phyloP scores from a whole-genome alignment of 1,140 invertebrate species.

The Sycobia sp. region DNA sequence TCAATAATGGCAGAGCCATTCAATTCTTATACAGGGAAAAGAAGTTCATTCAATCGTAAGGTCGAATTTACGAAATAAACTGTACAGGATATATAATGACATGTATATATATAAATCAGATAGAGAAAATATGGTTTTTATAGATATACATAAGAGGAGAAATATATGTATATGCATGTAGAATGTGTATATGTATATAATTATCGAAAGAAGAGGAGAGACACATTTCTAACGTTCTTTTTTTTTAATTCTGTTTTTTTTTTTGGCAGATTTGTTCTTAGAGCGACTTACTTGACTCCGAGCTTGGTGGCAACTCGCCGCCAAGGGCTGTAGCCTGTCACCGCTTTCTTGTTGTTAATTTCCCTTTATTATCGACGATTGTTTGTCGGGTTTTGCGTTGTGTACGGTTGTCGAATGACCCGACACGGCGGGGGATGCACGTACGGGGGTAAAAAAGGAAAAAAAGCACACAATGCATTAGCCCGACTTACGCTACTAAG shows the following conservation, averaged over 20 bases:
- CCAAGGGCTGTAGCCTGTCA: slow-evolving; percentile 82
- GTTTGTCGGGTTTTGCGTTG: slow-evolving; percentile 19
- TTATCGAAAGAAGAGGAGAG: slow-evolving; percentile 21
- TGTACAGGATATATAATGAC: slow-evolving; percentile 42
- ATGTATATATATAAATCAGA: slow-evolving; percentile 14
- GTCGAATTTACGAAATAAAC: too few relatives aligned
- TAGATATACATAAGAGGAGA: slow-evolving; percentile 37
- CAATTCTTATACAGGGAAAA: background rate
- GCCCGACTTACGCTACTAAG: slow-evolving; percentile 54
- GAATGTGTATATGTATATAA: slow-evolving; percentile 31
- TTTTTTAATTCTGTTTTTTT: slow-evolving; percentile 27
- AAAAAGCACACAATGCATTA: slow-evolving; percentile 63
- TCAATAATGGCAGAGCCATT: background rate
- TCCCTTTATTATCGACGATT: slow-evolving; percentile 51
- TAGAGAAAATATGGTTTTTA: slow-evolving; percentile 12
- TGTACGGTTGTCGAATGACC: slow-evolving; percentile 24
- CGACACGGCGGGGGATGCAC: slow-evolving; percentile 48
- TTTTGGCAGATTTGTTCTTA: slow-evolving; percentile 41
- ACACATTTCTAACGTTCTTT: too few relatives aligned
- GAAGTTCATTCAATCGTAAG: too few relatives aligned
- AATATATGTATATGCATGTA: slow-evolving; percentile 45
- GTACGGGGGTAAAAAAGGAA: slow-evolving; percentile 48
- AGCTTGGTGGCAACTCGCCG: slow-evolving; percentile 88
- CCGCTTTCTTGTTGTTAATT: slow-evolving; percentile 60
- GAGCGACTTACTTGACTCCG: slow-evolving; percentile 87